phyloP scores from a whole-genome alignment of 1,140 invertebrate species.

The Rhynchophorus ferrugineus region DNA sequence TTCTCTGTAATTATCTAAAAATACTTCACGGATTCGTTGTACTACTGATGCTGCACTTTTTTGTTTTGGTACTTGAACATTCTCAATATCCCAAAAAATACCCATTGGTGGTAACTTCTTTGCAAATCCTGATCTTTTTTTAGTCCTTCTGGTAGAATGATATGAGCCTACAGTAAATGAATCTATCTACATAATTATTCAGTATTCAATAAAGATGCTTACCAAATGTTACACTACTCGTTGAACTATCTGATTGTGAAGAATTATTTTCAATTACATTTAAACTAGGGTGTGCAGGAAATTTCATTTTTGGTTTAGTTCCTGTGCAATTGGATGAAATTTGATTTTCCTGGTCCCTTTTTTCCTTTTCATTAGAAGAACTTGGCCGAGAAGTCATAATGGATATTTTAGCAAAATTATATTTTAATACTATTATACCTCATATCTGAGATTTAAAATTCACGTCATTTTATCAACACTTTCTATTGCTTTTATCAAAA shows the following conservation, averaged over 20 bases:
- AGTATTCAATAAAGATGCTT: background rate
- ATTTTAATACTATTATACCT: too few relatives aligned
- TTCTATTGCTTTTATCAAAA: too few relatives aligned
- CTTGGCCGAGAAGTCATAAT: too few relatives aligned
- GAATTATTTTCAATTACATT: slow-evolving; percentile 31
- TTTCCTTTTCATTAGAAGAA: too few relatives aligned
- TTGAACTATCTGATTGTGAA: slow-evolving; percentile 29
- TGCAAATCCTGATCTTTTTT: slow-evolving; percentile 14
- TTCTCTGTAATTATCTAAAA: slow-evolving; percentile 69
- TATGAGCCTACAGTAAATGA: slow-evolving; percentile 8
- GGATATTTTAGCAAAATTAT: too few relatives aligned
- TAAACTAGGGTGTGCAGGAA: slow-evolving; percentile 26
- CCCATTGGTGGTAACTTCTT: slow-evolving; percentile 63
- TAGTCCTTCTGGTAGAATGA: slow-evolving; percentile 12
- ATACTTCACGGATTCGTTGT: slow-evolving; percentile 67
- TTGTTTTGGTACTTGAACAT: slow-evolving; percentile 74
- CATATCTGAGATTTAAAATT: too few relatives aligned
- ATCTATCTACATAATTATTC: background rate
- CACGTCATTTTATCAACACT: too few relatives aligned
- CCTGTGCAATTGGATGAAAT: slow-evolving; percentile 24
- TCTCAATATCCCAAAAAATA: slow-evolving; percentile 93
- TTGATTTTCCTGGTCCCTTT: too few relatives aligned
- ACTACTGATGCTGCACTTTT: slow-evolving; percentile 73
- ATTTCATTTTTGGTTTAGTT: slow-evolving; percentile 26
- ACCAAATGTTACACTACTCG: slow-evolving; percentile 14